Evolutionary conservation across 1,140 invertebrate species (phyloP).

Genomic region (Dendroctonus valens): DNA sequence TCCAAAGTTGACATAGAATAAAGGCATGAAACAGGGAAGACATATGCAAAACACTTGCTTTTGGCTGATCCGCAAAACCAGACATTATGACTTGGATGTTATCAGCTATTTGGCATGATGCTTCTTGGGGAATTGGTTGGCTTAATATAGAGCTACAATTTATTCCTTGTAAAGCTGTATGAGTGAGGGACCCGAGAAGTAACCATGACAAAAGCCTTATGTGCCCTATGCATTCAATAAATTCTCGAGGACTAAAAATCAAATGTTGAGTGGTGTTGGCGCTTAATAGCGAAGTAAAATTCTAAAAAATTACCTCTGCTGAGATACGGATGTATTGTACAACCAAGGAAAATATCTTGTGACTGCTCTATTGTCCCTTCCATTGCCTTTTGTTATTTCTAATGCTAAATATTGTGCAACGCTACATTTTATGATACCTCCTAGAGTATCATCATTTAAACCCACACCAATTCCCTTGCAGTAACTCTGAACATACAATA

Average conservation of each 20-base stretch:
- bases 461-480: constrained; percentile 75
- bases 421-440: constrained; percentile 91
- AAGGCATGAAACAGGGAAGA: constrained; percentile 83
- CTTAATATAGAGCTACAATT: constrained; percentile 56
- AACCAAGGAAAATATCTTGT: constrained; percentile 89
- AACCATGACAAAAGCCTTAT: constrained; percentile 95
- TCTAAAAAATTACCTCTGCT: constrained; percentile 69
- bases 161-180: constrained; percentile 66
- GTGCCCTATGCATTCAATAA: constrained; percentile 92
- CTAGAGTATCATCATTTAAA: constrained; percentile 92
- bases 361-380: constrained; percentile 80
- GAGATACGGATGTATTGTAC: constrained; percentile 78
- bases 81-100: constrained; percentile 93
- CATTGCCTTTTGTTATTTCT: constrained; percentile 86
- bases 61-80: constrained; percentile 95
- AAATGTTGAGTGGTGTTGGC: neutral
- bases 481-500: constrained; percentile 66
- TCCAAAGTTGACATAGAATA: constrained; percentile 91
- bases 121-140: constrained; percentile 92
- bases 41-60: constrained; percentile 89
- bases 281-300: neutral
- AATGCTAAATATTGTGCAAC: constrained; percentile 92
- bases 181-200: constrained; percentile 88
- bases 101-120: constrained; percentile 93
- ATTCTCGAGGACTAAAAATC: constrained; percentile 78